Evolutionary conservation across 2,888 invertebrate genomes (phyloP).

Genomic region (Parasteatoda lunata): DNA sequence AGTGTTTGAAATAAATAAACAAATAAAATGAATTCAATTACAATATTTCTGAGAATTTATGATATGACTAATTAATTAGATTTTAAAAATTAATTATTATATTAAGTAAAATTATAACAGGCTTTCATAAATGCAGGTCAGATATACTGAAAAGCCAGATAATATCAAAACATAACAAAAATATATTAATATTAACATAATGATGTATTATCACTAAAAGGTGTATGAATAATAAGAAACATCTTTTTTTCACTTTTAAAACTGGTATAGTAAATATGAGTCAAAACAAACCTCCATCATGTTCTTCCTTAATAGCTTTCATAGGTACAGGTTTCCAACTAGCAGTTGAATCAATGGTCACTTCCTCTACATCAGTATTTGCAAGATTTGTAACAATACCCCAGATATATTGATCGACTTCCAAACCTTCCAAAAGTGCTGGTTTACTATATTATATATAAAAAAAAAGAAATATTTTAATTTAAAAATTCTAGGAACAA

Average conservation of each 20-base stretch:
- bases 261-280: neutral
- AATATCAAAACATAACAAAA: too few species aligned
- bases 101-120: too few species aligned
- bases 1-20: too few species aligned
- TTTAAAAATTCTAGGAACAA: neutral
- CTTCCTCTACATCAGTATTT: conserved; percentile 93
- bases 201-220: too few species aligned
- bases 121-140: too few species aligned
- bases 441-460: conserved; percentile 87
- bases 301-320: conserved; percentile 73
- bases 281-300: conserved; percentile 55
- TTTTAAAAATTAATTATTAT: too few species aligned
- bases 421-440: conserved; percentile 93
- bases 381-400: conserved; percentile 83
- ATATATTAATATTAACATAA: too few species aligned
- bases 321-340: conserved; percentile 89
- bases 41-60: too few species aligned
- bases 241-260: neutral
- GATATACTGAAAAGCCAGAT: too few species aligned
- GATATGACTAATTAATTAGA: too few species aligned
- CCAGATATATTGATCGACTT: conserved; percentile 99
- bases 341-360: conserved; percentile 93
- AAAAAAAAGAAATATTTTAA: neutral
- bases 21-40: too few species aligned
- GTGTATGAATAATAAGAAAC: too few species aligned